phyloP scores from a whole-genome alignment of 2,888 invertebrate genomes.

The Eudasyphora cyanicolor region DNA sequence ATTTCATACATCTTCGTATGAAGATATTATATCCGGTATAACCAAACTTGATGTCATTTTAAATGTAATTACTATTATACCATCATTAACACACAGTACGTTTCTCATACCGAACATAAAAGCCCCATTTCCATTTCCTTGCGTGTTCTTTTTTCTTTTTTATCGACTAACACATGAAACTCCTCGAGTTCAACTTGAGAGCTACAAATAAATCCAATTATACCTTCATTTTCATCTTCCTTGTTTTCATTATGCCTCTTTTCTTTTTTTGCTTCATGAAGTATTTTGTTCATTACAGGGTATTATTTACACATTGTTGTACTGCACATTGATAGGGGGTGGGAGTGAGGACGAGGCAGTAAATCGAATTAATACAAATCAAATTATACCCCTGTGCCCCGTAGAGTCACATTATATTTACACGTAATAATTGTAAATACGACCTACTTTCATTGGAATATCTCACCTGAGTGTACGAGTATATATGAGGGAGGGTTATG shows the following conservation, averaged over 20 bases:
- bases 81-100: too few species aligned
- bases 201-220: conserved; percentile 46
- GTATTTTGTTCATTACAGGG: conserved; percentile 30
- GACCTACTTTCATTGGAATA: conserved; percentile 9
- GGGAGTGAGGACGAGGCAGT: conserved; percentile 17
- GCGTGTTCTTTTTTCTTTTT: not conserved
- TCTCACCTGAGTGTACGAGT: not conserved
- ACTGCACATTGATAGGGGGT: not conserved
- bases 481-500: too few species aligned
- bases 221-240: conserved; percentile 21
- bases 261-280: not conserved
- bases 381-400: conserved; percentile 50
- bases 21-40: too few species aligned
- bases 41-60: too few species aligned
- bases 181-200: not conserved
- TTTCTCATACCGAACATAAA: not conserved
- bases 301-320: conserved; percentile 43
- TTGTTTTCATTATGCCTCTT: not conserved
- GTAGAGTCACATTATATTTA: conserved; percentile 25
- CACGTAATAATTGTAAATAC: conserved; percentile 24
- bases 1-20: too few species aligned
- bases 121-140: not conserved
- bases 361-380: conserved; percentile 61
- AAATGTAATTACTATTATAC: too few species aligned
- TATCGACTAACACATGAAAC: too few species aligned